Evolutionary conservation across 2,113 vertebrate genomes (phyloP).

Genomic region (Tenrec ecaudatus): DNA sequence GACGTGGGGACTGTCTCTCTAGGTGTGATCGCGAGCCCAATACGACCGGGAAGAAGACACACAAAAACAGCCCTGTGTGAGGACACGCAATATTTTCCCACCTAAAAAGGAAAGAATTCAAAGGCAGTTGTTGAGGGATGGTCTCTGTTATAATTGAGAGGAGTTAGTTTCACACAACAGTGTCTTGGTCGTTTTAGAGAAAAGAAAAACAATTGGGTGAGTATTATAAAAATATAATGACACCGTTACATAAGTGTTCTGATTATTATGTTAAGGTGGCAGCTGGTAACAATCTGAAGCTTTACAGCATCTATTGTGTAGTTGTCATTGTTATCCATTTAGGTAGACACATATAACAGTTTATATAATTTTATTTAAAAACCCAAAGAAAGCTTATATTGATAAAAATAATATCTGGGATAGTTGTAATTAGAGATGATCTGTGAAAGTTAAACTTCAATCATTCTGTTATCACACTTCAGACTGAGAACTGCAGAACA

Average conservation of each 20-base stretch:
- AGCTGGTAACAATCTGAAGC: slow-evolving; percentile 23
- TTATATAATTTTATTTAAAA: not conserved
- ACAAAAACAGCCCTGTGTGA: not conserved
- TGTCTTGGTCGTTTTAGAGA: not conserved
- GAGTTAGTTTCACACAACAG: not conserved
- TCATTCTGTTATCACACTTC: not conserved
- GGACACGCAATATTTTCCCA: not conserved
- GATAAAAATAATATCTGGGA: not conserved
- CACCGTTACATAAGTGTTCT: not conserved
- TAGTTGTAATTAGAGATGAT: not conserved
- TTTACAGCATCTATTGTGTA: no score
- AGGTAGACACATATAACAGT: not conserved
- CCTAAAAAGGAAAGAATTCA: not conserved
- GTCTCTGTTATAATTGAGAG: not conserved
- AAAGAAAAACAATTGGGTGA: not conserved
- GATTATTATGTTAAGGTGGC: not conserved
- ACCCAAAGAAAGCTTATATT: not conserved
- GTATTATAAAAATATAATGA: slow-evolving; percentile 22
- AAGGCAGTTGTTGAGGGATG: not conserved
- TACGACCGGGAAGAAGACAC: slow-evolving; percentile 16
- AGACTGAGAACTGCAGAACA: not conserved
- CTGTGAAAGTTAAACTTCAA: not conserved
- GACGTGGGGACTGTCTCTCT: slow-evolving; percentile 48
- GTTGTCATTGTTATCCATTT: not conserved
- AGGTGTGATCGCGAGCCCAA: not conserved